Base-by-base conservation (phyloP, 2,113 vertebrate species). In the Rhineura floridana region DNA sequence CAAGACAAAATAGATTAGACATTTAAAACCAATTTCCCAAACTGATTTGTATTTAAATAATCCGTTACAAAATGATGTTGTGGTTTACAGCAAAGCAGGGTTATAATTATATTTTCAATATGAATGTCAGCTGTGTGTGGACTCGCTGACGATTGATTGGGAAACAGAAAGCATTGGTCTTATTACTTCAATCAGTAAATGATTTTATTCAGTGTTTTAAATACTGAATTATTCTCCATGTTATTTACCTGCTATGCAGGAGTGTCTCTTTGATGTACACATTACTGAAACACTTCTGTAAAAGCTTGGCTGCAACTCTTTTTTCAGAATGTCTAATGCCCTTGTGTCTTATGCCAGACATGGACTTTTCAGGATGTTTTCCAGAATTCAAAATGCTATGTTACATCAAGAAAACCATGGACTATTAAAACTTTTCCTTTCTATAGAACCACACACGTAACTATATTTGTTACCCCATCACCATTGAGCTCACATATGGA, bases 21-120 rank as follows among this genome's bases (percentile, higher is more conserved):
- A 93, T 92, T 96, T 95, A 96, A 95, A 96, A 93, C 93, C 92
- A 94, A 94, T 96, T 96, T 93, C 95, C 90, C 90, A 95, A 91
- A 95, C 93, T 85, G 87, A 93, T 92, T 94, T 88, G 82, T 94
- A 91, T 96, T 96, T 95, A 94, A 93, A 94, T 93, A 94, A 94
- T 95, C 93, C 91, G 90, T 94, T 95, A 93, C 94, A 91, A 94
- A 94, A 86, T 84, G 90, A 90, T 67, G 94, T 87, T 86, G 59
- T 92, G 79, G 87, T 92, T 94, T 89, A 90, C 84, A 93, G 78
- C 81, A 92, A 95, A 87, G 83, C 88, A 90, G 69, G 88, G 39
- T 95, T 93, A 90, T 92, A 95, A 94, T 95, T 95, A 65, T 93
- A 92, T 95, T 96, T 96, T 92, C 91, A 91, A 73, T 92, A 93